phyloP scores from a whole-genome alignment of 2,113 vertebrate genomes.

The Peromyscus californicus region DNA sequence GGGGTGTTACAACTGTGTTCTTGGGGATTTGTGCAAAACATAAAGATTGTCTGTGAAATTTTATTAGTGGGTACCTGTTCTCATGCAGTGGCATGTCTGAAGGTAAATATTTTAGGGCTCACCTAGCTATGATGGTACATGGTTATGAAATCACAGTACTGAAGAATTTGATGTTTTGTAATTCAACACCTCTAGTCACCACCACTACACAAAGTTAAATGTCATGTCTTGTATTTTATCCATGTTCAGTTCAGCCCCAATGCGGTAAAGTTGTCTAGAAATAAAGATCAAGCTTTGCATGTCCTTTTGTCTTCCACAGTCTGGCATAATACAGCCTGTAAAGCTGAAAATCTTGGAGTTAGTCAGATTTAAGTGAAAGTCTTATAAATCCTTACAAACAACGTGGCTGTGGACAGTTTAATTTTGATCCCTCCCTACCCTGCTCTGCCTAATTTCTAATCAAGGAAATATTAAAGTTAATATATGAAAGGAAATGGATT shows the following conservation, averaged over 20 bases:
- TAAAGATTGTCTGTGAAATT: background rate
- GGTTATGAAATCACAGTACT: background rate
- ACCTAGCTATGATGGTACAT: background rate
- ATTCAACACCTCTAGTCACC: background rate
- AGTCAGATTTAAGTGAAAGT: background rate
- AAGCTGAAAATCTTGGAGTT: background rate
- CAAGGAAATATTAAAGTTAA: background rate
- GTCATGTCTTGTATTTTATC: background rate
- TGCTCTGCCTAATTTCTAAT: background rate
- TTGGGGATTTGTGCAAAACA: background rate
- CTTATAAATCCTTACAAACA: background rate
- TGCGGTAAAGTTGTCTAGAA: slow-evolving; percentile 35
- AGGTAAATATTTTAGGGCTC: background rate
- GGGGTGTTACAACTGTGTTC: background rate
- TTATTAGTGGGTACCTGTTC: background rate
- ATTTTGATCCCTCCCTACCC: background rate
- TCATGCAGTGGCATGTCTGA: background rate
- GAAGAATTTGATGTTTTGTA: background rate
- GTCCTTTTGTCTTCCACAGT: background rate
- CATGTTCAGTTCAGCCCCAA: background rate
- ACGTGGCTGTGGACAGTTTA: background rate
- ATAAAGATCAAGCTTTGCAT: background rate
- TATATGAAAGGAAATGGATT: background rate
- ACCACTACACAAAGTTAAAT: background rate
- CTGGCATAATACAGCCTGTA: background rate